Evolutionary conservation across 2,888 invertebrate species (phyloP).

Genomic region (Trichogramma dendrolimi): DNA sequence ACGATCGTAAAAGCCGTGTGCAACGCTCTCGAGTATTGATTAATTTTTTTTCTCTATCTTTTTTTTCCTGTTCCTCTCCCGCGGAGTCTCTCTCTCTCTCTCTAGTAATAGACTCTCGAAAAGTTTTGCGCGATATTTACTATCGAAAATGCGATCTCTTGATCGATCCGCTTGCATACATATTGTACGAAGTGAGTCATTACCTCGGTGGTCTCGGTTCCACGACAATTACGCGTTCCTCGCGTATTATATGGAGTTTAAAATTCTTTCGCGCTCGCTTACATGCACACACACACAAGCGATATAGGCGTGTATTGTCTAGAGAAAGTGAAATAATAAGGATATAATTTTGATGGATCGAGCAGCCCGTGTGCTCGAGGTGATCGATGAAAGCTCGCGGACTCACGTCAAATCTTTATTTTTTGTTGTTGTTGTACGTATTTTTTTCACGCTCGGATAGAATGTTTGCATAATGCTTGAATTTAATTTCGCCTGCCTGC

Average conservation of each 20-base stretch:
- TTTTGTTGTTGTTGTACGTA: neutral
- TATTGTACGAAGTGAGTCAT: too few relatives aligned
- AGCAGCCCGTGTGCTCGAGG: neutral
- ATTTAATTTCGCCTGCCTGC: neutral
- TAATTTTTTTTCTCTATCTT: neutral
- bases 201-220: too few relatives aligned
- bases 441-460: neutral
- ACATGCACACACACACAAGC: too few relatives aligned
- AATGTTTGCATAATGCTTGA: too few relatives aligned
- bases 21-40: neutral
- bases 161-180: too few relatives aligned
- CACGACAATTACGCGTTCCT: too few relatives aligned
- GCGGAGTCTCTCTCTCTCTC: neutral
- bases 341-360: conserved; percentile 1
- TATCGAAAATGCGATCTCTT: too few relatives aligned
- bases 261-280: too few relatives aligned
- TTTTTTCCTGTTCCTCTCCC: neutral
- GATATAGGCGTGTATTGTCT: neutral
- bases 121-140: too few relatives aligned
- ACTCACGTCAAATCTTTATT: neutral
- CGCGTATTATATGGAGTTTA: too few relatives aligned
- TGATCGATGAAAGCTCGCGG: conserved; percentile 2
- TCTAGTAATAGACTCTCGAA: neutral
- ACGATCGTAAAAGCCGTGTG: conserved; percentile 5
- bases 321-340: conserved; percentile 21